Evolutionary conservation across 2,113 vertebrate species (phyloP).

Genomic region (Strix uralensis): DNA sequence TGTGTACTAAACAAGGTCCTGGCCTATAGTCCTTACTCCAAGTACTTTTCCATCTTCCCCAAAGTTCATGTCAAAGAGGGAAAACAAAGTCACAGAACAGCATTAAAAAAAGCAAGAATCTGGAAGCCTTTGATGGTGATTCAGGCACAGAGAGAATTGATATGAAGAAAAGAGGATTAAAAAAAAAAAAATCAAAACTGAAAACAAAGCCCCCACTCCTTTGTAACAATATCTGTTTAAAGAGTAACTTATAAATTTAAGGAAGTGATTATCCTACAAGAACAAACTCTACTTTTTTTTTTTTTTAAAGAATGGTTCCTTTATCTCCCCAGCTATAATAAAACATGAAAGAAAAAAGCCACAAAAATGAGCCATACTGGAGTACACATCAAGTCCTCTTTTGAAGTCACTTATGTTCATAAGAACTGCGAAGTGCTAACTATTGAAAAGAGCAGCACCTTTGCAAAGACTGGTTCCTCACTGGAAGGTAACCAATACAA

Average conservation of each 20-base stretch:
- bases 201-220: neutral
- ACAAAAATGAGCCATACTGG: neutral
- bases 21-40: neutral
- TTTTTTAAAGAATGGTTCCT: neutral
- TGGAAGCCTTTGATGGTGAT: neutral
- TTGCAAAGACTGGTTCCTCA: neutral
- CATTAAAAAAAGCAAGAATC: neutral
- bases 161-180: neutral
- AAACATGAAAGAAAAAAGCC: neutral
- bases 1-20: neutral
- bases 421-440: neutral
- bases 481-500: neutral
- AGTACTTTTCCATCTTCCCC: neutral
- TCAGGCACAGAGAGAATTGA: neutral
- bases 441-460: neutral
- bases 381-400: neutral
- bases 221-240: neutral
- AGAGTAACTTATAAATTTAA: neutral
- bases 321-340: neutral
- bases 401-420: neutral
- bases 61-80: neutral
- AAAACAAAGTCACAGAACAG: neutral
- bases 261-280: neutral
- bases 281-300: neutral
- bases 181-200: neutral